phyloP scores from a whole-genome alignment of 2,797 vertebrate species.

The Myoxocephalus aenaeus region DNA sequence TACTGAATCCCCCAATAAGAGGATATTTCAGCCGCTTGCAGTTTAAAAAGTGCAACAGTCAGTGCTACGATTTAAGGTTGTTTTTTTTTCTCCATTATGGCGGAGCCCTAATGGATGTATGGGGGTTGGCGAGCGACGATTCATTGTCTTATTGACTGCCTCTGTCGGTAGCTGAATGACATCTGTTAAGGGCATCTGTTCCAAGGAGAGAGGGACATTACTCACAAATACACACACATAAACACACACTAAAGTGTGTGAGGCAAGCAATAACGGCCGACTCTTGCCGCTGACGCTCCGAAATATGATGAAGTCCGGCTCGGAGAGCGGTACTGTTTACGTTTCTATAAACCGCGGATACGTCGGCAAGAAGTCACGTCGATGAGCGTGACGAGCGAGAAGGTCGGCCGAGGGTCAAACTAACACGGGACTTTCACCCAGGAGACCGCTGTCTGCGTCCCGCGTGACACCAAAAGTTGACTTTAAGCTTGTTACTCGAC shows the following conservation, averaged over 20 bases:
- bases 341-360: too few relatives aligned
- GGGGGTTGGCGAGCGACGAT: constrained; percentile 19
- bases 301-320: constrained; percentile 48
- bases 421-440: neutral
- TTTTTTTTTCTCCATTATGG: constrained; percentile 14
- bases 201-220: constrained; percentile 59
- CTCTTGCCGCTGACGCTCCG: constrained; percentile 39
- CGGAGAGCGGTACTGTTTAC: constrained; percentile 14
- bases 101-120: constrained; percentile 15
- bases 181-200: constrained; percentile 68
- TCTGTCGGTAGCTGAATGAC: constrained; percentile 60
- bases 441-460: too few relatives aligned
- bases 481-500: too few relatives aligned
- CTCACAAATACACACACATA: constrained; percentile 38
- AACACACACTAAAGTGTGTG: constrained; percentile 30
- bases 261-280: constrained; percentile 54
- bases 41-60: constrained; percentile 48
- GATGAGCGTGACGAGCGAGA: too few relatives aligned
- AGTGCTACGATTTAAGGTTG: constrained; percentile 6
- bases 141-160: constrained; percentile 64
- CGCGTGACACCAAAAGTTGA: too few relatives aligned
- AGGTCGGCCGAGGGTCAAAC: too few relatives aligned
- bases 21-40: constrained; percentile 13
- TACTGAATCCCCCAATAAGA: constrained; percentile 13
- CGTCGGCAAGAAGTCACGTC: too few relatives aligned